Base-by-base conservation (phyloP, 2,113 vertebrate genomes). In the Notothenia rossii region DNA sequence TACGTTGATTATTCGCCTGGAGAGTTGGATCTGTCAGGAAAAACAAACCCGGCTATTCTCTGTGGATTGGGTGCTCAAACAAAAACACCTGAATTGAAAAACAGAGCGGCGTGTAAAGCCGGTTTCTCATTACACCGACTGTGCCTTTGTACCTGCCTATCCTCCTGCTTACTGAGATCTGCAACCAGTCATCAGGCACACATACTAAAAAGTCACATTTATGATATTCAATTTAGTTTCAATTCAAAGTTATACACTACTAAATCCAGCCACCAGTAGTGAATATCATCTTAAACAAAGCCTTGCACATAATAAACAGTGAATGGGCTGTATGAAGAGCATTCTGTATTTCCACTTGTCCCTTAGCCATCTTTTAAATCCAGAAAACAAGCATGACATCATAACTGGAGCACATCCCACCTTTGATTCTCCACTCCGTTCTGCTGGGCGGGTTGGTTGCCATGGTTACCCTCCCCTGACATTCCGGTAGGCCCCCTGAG, bases 361-460 rank as follows among this genome's bases (percentile, higher is more conserved):
- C 65, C 64, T 69, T 59, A 78, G 8, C 10, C 74, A 76, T 55
- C 25, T 36, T 86, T 71, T 51, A 43, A 7, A 75, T 74, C 55
- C 75, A 22, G 60, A 80, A 91, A 93, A 89, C 76, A 86, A 86
- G 79, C 81, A 72, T 81, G 62, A 88, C 77, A 84, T 88, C 75
- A 80, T 79, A 83, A 87, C 75, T 60, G 67, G 72, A 89, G 60
- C 69, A 10, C 63, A 81, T 81, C 96, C 93, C 96, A 99, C 98
- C 98, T 98, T 96, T 97, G 96, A 43, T 96, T 97, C 91, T 97
- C 95, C 90, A 98, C 96, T 87, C 97, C 97, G 3, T 98, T 99
- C 91, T 96, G 92, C 83, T 96, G 94, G 20, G 86, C 86, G 55
- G 95, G 94, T 85, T 93, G 92, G 84, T 95, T 95, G 75, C 95